phyloP scores from a whole-genome alignment of 2,797 vertebrate species.

The Eidolon dupreanum region DNA sequence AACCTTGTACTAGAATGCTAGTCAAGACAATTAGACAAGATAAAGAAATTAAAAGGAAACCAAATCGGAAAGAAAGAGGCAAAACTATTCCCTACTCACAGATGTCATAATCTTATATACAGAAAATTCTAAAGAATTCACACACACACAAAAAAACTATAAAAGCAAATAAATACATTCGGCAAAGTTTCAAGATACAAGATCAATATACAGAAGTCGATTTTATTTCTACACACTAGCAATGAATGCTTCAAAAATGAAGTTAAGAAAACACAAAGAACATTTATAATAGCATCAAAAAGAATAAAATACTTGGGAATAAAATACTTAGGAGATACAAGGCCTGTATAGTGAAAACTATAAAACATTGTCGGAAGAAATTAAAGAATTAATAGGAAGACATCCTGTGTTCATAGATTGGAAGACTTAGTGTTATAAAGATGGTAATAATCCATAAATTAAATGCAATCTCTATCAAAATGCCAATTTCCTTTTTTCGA shows the following conservation, averaged over 20 bases:
- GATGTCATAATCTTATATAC: neutral
- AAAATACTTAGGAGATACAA: neutral
- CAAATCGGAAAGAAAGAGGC: neutral
- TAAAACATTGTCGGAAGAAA: neutral
- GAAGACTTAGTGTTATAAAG: neutral
- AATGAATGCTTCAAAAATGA: neutral
- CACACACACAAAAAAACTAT: neutral
- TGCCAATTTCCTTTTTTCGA: neutral
- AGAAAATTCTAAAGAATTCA: neutral
- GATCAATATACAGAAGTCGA: neutral
- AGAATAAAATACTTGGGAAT: neutral
- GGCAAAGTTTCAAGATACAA: neutral
- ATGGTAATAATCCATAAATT: neutral
- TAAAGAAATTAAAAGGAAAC: neutral
- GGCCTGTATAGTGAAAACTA: neutral
- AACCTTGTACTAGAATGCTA: neutral
- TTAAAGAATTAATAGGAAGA: neutral
- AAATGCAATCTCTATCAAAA: neutral
- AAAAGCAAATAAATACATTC: neutral
- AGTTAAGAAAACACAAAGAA: neutral
- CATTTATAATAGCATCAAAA: neutral
- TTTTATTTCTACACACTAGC: neutral
- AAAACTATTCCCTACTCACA: neutral
- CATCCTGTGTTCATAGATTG: neutral
- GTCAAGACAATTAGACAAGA: neutral